phyloP scores from a whole-genome alignment of 2,113 vertebrate genomes.

The Piprites chloris region DNA sequence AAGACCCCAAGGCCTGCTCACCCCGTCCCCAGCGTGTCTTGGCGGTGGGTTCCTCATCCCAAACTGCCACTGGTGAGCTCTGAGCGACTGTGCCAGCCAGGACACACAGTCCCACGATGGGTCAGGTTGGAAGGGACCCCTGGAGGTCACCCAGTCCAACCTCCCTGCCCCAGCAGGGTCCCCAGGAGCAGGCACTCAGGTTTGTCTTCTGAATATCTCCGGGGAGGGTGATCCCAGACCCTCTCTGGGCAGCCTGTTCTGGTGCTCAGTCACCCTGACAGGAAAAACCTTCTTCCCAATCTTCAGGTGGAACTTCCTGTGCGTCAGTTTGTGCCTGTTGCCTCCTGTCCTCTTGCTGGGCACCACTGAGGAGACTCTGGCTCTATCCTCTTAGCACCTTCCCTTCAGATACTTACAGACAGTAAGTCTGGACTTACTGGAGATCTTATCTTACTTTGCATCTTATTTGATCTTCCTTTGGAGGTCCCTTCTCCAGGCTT shows the following conservation, averaged over 20 bases:
- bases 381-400: background rate
- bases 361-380: background rate
- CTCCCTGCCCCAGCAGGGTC: background rate
- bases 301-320: background rate
- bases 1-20: accelerated
- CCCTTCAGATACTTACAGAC: background rate
- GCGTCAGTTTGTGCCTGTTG: background rate
- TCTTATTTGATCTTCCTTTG: background rate
- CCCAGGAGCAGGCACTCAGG: background rate
- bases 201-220: background rate
- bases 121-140: background rate
- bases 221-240: background rate
- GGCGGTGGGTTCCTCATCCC: background rate
- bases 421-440: no score
- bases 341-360: background rate
- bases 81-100: background rate
- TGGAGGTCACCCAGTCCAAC: background rate
- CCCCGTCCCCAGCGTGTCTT: accelerated
- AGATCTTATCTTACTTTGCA: background rate
- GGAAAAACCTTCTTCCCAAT: background rate
- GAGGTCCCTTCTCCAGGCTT: background rate
- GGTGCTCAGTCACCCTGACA: background rate
- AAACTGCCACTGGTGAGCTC: background rate
- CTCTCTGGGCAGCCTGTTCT: background rate
- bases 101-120: background rate